phyloP scores from a whole-genome alignment of 2,888 invertebrate species.

The Mimachlamys varia region DNA sequence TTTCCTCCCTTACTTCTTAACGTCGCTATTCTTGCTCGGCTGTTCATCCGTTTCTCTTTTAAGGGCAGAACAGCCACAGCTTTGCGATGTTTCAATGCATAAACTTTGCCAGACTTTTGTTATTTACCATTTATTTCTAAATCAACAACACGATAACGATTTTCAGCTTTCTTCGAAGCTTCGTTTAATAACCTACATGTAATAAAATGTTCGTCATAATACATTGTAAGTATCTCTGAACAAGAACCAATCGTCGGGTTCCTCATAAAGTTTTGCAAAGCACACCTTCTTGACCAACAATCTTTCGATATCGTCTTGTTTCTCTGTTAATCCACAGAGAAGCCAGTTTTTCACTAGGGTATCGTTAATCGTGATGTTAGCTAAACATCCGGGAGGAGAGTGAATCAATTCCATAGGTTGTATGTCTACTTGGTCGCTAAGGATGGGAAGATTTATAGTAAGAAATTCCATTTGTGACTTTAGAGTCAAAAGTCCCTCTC shows the following conservation, averaged over 20 bases:
- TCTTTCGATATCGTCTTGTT: background rate
- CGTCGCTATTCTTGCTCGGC: background rate
- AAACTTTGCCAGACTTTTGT: background rate
- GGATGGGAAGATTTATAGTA: background rate
- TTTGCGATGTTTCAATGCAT: background rate
- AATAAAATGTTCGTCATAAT: background rate
- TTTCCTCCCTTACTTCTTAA: background rate
- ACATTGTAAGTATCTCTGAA: background rate
- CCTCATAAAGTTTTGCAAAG: background rate
- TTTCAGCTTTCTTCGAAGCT: background rate
- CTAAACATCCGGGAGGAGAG: background rate
- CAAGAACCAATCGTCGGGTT: background rate
- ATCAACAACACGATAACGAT: background rate
- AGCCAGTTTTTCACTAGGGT: constrained; percentile 7
- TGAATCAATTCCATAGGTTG: background rate
- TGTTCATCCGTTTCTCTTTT: background rate
- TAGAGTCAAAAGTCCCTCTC: background rate
- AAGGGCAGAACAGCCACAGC: background rate
- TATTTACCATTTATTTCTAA: background rate
- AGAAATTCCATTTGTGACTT: constrained; percentile 31
- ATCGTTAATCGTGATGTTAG: background rate
- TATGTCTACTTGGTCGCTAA: background rate
- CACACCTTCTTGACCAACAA: background rate
- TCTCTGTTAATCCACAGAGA: background rate
- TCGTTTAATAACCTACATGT: background rate